Evolutionary conservation across 2,888 invertebrate species (phyloP).

Genomic region (Prosopocoilus inquinatus): DNA sequence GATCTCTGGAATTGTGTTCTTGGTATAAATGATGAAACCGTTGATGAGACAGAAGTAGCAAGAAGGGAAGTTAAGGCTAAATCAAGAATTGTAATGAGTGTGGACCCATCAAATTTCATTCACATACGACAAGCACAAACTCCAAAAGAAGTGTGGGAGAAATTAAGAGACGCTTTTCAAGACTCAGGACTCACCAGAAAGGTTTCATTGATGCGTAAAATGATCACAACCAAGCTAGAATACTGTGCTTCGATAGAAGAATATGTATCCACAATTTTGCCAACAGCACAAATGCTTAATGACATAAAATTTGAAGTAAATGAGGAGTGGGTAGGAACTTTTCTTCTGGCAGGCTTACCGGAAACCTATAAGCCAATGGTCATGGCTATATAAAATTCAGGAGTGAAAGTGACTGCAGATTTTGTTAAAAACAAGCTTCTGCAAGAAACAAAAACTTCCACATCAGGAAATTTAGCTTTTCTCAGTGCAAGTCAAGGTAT

Average conservation of each 20-base stretch:
- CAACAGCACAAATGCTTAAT: slow-evolving; percentile 30
- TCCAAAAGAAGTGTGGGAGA: slow-evolving; percentile 30
- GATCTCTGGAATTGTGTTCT: no score
- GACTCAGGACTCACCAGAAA: slow-evolving; percentile 31
- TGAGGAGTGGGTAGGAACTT: slow-evolving; percentile 33
- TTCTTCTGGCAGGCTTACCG: slow-evolving; percentile 34
- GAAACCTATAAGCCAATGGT: slow-evolving; percentile 34
- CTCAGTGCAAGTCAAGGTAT: slow-evolving; percentile 4
- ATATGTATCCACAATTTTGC: slow-evolving; percentile 25
- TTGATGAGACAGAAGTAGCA: background rate
- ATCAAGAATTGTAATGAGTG: slow-evolving; percentile 23
- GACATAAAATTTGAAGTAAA: slow-evolving; percentile 29
- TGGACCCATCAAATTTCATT: slow-evolving; percentile 27
- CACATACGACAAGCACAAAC: slow-evolving; percentile 27
- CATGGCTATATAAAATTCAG: slow-evolving; percentile 29
- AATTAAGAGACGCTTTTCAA: slow-evolving; percentile 25
- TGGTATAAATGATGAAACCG: background rate
- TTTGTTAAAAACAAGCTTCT: slow-evolving; percentile 5
- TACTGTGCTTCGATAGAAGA: slow-evolving; percentile 29
- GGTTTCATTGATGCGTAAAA: slow-evolving; percentile 27
- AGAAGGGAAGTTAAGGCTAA: slow-evolving; percentile 16
- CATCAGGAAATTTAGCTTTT: slow-evolving; percentile 18
- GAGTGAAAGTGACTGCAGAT: background rate
- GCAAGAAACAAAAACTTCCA: slow-evolving; percentile 6
- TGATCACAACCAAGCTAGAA: slow-evolving; percentile 27